Conservation (phyloP, 1,140 invertebrate species). For the Octopus sinensis region DNA sequence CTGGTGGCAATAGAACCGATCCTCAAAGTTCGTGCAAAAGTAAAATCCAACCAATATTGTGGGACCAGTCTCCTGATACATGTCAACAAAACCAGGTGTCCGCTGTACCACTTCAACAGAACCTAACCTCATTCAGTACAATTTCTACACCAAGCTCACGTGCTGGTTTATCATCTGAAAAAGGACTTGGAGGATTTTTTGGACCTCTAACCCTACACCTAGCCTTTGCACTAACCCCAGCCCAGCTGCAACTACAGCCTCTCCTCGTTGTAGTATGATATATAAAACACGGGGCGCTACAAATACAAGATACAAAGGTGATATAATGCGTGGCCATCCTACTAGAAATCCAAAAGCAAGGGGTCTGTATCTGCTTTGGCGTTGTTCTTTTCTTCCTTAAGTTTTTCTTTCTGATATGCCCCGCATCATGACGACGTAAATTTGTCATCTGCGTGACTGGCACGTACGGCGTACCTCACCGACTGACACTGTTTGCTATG, state of each 20-base stretch:
- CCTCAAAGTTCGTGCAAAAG: neutral
- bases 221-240: neutral
- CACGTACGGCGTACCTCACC: too few species aligned
- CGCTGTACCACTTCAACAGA: neutral
- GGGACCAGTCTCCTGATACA: neutral
- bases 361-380: neutral
- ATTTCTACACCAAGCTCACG: neutral
- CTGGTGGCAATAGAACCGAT: too few species aligned
- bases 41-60: constrained; percentile 8
- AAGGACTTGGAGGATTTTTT: neutral
- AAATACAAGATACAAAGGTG: neutral
- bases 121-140: neutral
- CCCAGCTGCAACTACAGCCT: neutral
- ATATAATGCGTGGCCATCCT: neutral
- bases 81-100: neutral
- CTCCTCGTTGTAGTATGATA: neutral
- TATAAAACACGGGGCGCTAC: neutral
- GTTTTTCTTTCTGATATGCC: too few species aligned
- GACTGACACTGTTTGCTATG: too few species aligned
- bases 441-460: too few species aligned
- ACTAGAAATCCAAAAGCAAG: neutral
- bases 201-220: neutral
- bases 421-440: too few species aligned
- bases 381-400: too few species aligned
- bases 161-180: neutral